Base-by-base conservation (phyloP, 1,140 invertebrate genomes). In the Sitobion miscanthi region DNA sequence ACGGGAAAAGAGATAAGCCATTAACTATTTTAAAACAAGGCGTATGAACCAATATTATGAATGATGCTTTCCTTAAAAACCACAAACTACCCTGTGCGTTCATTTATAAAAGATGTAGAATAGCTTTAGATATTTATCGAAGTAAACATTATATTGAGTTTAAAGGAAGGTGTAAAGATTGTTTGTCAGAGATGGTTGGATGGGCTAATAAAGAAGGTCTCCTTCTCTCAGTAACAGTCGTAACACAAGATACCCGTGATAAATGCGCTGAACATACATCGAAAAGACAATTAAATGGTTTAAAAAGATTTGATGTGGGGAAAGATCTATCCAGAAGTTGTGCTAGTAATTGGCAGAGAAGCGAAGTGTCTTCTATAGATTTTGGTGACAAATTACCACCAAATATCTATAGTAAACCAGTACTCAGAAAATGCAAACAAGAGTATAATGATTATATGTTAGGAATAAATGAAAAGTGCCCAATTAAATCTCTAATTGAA, bases 311-410 rank as follows among this genome's bases (percentile, higher is more conserved):
- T 21, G 77, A 82, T 38, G 35, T 82, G 17, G 77, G 77, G 6
- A 38, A 82, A 82, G 35, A 82, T 21, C n/a, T 82, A 38, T 82
- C 35, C 2, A n/a, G 5, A 21, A 35, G 17, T 38, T 21, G 86
- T 45, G 86, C 86, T 25, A 47, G 86, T 49, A 87, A 87, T 49
- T 87, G 86, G 45, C 47, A 47, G 21, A 14, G 25, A 30, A 87
- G 23, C 47, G 47, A 23, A 35, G 86, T 49, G 2, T 87, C 85
- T 11, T 47, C 38, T 11, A 11, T 87, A 5, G 47, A 87, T 87
- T 87, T 87, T n/a, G 85, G 85, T 25, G 85, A 87, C 42, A 87
- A 87, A 87, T 87, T 49, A n/a, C 86, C 86, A 17, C 86, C 86
- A 87, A 87, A 87, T 87, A 11, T 47, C 3, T 87, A 49, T 35